These are phyloP conservation scores for Amiota minor DNA, from an alignment of 2,888 invertebrate species.

Conservation along the genomic window DNA sequence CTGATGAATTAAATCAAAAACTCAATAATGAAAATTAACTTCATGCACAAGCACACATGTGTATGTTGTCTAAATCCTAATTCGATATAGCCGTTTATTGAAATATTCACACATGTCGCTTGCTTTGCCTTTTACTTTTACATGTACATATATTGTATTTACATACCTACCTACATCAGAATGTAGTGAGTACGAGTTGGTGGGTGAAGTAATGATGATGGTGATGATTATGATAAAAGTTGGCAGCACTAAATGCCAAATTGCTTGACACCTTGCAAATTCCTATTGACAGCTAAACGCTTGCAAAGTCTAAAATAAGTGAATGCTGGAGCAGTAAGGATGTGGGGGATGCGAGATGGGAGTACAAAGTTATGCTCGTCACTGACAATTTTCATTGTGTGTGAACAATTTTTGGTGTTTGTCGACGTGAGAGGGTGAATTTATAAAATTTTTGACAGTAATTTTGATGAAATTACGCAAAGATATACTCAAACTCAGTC, in stretches of 20 bases:
- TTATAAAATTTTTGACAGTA: slow-evolving; percentile 54
- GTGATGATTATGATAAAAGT: neutral
- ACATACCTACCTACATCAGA: too few species aligned
- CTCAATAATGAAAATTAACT: slow-evolving; percentile 22
- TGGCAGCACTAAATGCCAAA: slow-evolving; percentile 50
- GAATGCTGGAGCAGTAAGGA: slow-evolving; percentile 23
- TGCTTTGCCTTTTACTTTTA: neutral
- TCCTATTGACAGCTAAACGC: slow-evolving; percentile 62
- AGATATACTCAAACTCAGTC: slow-evolving; percentile 39
- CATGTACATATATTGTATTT: too few species aligned
- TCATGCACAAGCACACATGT: slow-evolving; percentile 29
- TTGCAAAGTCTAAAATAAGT: slow-evolving; percentile 57
- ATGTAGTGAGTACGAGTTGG: slow-evolving; percentile 17
- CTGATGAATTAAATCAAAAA: slow-evolving; percentile 37
- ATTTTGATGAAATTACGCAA: slow-evolving; percentile 57
- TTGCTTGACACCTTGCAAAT: slow-evolving; percentile 66
- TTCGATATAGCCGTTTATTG: slow-evolving; percentile 45
- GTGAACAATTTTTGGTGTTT: slow-evolving; percentile 1
- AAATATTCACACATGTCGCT: slow-evolving; percentile 26
- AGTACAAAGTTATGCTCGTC: slow-evolving; percentile 47
- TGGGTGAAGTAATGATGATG: slow-evolving; percentile 34
- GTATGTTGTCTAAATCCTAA: slow-evolving; percentile 38
- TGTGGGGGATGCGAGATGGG: slow-evolving; percentile 54
- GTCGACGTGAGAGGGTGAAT: slow-evolving; percentile 30
- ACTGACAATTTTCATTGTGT: slow-evolving; percentile 16